Evolutionary conservation across 2,113 vertebrate species (phyloP).

Genomic region (Spea multiplicata): DNA sequence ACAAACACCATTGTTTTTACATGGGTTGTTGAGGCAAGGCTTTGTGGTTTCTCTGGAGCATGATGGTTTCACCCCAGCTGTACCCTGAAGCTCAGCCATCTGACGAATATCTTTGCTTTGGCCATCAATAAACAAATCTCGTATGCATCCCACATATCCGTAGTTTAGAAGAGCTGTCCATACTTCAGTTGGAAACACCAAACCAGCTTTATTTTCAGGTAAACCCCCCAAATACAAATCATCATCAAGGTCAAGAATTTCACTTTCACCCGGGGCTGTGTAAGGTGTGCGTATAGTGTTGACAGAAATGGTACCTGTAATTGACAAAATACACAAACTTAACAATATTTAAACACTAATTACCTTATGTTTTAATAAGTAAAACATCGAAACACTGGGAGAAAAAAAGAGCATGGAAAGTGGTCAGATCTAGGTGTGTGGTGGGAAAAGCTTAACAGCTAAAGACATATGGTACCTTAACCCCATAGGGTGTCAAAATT

Average conservation of each 20-base stretch:
- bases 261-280: constrained; percentile 92
- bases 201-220: constrained; percentile 90
- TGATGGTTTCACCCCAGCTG: constrained; percentile 92
- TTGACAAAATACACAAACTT: constrained; percentile 5
- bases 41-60: constrained; percentile 92
- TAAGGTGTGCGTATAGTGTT: constrained; percentile 91
- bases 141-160: constrained; percentile 96
- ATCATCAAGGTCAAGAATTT: constrained; percentile 95
- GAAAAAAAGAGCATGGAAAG: background rate
- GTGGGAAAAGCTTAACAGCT: too few species aligned
- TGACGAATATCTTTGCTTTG: constrained; percentile 96
- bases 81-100: constrained; percentile 91
- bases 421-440: background rate
- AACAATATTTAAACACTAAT: background rate
- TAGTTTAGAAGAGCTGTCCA: constrained; percentile 98
- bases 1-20: constrained; percentile 92
- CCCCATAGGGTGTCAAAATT: too few species aligned
- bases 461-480: too few species aligned
- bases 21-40: constrained; percentile 95
- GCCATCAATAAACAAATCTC: constrained; percentile 95
- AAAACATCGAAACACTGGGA: constrained; percentile 11
- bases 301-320: constrained; percentile 89
- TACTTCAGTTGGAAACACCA: constrained; percentile 94
- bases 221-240: constrained; percentile 92
- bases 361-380: too few species aligned